Evolutionary conservation across 2,888 invertebrate species (phyloP).

Genomic region (Emmelina monodactyla): DNA sequence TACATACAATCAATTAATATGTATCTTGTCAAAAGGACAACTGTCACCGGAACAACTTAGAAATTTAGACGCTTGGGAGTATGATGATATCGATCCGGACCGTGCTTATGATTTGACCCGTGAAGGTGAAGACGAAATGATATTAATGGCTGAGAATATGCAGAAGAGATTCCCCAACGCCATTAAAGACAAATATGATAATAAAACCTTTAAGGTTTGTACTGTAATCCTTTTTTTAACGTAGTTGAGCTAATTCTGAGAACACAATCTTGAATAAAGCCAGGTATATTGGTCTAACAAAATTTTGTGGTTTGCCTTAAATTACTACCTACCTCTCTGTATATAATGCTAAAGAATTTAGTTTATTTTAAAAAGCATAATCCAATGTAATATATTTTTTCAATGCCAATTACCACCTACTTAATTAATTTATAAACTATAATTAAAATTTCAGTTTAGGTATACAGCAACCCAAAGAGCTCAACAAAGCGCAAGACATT

Average conservation of each 20-base stretch:
- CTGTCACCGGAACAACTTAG: slow-evolving; percentile 43
- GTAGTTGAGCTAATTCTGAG: not conserved
- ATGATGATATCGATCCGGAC: slow-evolving; percentile 45
- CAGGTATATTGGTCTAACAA: too few species aligned
- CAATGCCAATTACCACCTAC: too few species aligned
- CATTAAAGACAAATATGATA: slow-evolving; percentile 68
- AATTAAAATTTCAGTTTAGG: slow-evolving; percentile 76
- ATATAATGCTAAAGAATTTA: slow-evolving; percentile 6
- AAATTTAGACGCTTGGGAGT: slow-evolving; percentile 66
- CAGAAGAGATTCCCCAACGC: slow-evolving; percentile 73
- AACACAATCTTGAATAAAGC: too few species aligned
- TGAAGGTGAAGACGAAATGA: slow-evolving; percentile 82
- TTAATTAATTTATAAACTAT: too few species aligned
- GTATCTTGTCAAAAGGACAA: too few species aligned
- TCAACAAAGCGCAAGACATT: slow-evolving; percentile 76
- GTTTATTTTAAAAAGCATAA: too few species aligned
- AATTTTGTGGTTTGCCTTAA: not conserved
- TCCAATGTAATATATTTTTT: too few species aligned
- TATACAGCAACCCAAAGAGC: slow-evolving; percentile 81
- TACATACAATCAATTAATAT: too few species aligned
- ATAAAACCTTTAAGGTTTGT: slow-evolving; percentile 68
- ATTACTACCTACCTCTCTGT: not conserved
- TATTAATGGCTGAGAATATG: slow-evolving; percentile 75
- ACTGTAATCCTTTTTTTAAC: too few species aligned
- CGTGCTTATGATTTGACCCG: slow-evolving; percentile 69